Base-by-base conservation (phyloP, 2,797 vertebrate genomes). In the Moxostoma hubbsi region DNA sequence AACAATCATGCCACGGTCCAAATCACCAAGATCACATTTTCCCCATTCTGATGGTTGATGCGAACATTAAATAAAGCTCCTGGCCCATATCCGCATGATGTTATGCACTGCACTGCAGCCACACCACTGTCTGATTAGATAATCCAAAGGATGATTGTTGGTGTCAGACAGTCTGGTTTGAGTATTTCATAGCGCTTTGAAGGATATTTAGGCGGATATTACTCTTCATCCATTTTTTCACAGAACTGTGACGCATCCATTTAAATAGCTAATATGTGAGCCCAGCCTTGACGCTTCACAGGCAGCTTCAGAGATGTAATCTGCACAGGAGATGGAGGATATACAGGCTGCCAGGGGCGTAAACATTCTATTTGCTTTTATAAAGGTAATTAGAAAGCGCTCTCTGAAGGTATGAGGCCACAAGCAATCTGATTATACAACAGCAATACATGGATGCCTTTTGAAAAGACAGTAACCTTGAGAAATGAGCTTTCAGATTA, bases 151-250 rank as follows among this genome's bases (percentile, higher is more conserved):
- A 24, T 24, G 24, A 24, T 2, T 24, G 24, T 24, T 24, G 24
- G 24, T 24, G 24, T 24, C 24, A 24, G 24, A 24, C 2, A 3
- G 24, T 2, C 24, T 24, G 24, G 24, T 24, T 24, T 24, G 24
- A 24, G 24, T 24, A 24, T 24, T 45, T 9, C 9, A 4, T 7
- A 18, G 1, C 18, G 18, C 18, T 18, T 58, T 9, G 5, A 70
- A 82, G 13, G 49, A 80, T 9, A 66, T 73, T 51, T n/a, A 16
- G 47, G 18, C 36, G 65, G 53, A 78, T 72, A 75, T 67, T 71
- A 57, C 61, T 72, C 53, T 50, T 80, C 77, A 73, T 79, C 77
- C 80, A 76, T 83, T 84, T 77, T 83, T 79, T 79, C 46, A 67
- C 57, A 49, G 63, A 61, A 68, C 59, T 73, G 46, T 58, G 50